Base-by-base conservation (phyloP, 2,113 vertebrate genomes). In the Cariama cristata region DNA sequence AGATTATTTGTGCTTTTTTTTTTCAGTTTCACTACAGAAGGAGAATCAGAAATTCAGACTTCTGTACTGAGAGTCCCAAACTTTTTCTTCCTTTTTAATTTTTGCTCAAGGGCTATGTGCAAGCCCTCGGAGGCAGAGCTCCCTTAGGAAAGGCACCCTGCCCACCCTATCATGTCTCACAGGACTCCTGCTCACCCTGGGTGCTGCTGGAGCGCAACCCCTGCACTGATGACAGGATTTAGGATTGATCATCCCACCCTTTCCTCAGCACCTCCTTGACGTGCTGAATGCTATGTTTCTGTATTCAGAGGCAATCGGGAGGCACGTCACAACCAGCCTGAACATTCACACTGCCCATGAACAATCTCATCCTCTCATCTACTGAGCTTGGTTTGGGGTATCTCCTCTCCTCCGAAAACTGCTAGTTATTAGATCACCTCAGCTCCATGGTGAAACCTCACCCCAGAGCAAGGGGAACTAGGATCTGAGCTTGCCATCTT, bases 41-140 rank as follows among this genome's bases (percentile, higher is more conserved):
- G 15, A 80, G 3, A 40, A 88, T 33, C 17, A 58, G 17, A 66
- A 68, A 56, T 38, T 86, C 38, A 66, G n/a, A 30, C 16, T n/a
- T 71, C 42, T 66, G 11, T 22, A 42, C 21, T 18, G 12, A 63
- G 35, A 82, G 12, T 27, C 21, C 6, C 6, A 42, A 60, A 6
- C 4, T 44, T 88, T 62, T 96, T 28, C 17, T 59, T 52, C 0
- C 5, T 50, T 59, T 24, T 44, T 4, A 3, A 7, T 12, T 24
- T 33, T 90, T 12, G 4, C 28, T 35, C 4, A 1, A 16, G 16
- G 32, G 7, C 0, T 2, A 68, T 32, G 28, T 1, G 0, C 23
- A 67, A 55, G 45, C 5, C 9, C 8, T 22, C 1, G 4, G 12
- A 26, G 38, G 33, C 50, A 63, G 13, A 81, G 14, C 7, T 11